These are phyloP conservation scores for Nycticryphes semicollaris DNA, from an alignment of 2,113 vertebrate species.

Conservation along the genomic window DNA sequence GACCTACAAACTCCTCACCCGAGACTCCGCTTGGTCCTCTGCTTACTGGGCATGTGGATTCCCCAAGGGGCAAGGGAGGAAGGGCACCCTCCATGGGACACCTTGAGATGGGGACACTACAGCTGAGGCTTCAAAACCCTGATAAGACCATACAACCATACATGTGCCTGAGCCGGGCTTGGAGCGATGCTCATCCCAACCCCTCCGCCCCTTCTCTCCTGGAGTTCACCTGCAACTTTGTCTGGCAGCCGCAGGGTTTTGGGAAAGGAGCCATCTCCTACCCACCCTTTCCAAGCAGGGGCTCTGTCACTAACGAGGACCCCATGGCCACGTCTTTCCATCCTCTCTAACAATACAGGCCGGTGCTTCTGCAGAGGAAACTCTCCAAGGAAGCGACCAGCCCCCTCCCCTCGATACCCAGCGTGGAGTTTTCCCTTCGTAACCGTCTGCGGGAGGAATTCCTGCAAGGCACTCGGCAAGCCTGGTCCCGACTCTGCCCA, in stretches of 20 bases:
- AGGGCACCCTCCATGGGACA: neutral
- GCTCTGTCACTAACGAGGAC: neutral
- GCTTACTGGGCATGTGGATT: rapidly evolving
- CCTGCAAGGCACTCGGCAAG: neutral
- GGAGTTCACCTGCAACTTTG: neutral
- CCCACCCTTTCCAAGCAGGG: neutral
- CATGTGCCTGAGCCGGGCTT: neutral
- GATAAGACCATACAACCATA: rapidly evolving
- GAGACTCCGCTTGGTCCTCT: neutral
- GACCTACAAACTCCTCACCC: neutral
- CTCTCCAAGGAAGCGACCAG: neutral
- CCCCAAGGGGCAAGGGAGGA: neutral
- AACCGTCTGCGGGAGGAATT: neutral
- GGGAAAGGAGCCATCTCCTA: neutral
- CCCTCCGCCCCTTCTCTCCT: neutral
- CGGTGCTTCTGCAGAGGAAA: neutral
- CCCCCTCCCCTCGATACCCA: neutral
- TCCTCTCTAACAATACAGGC: neutral
- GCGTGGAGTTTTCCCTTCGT: neutral
- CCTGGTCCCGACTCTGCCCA: slow-evolving; percentile 26
- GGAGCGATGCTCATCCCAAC: neutral
- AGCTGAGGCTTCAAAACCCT: neutral
- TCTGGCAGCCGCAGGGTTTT: neutral
- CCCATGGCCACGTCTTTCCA: neutral
- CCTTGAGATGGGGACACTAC: neutral